These are phyloP conservation scores for Mionectes macconnelli DNA, from an alignment of 2,113 vertebrate genomes.

Conservation along the genomic window DNA sequence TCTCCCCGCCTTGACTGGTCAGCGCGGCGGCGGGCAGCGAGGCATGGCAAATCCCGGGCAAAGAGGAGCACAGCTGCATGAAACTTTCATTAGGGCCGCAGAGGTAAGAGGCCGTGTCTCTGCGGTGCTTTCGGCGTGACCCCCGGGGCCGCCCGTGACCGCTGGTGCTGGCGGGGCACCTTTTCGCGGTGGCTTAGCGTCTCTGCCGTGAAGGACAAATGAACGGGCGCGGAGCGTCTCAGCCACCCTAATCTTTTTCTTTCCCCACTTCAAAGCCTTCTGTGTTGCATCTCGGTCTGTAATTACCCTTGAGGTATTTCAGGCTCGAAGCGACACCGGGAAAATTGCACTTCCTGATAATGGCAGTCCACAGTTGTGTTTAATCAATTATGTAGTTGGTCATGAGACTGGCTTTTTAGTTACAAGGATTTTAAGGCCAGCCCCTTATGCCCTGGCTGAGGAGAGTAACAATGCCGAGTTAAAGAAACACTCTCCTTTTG, in stretches of 20 bases:
- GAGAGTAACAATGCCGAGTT: slow-evolving; percentile 48
- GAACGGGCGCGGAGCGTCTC: slow-evolving; percentile 62
- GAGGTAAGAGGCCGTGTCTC: slow-evolving; percentile 41
- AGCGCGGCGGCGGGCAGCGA: slow-evolving; percentile 29
- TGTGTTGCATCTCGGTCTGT: slow-evolving; percentile 66
- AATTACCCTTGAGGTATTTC: slow-evolving; percentile 82
- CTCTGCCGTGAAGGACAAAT: slow-evolving; percentile 71
- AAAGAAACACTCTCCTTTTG: slow-evolving; percentile 68
- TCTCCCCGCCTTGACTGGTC: slow-evolving; percentile 50
- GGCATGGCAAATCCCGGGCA: slow-evolving; percentile 63
- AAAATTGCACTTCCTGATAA: slow-evolving; percentile 76
- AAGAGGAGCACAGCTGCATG: slow-evolving; percentile 66
- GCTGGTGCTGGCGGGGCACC: not conserved
- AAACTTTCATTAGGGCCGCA: slow-evolving; percentile 68
- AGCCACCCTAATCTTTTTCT: slow-evolving; percentile 73
- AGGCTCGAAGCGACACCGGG: slow-evolving; percentile 71
- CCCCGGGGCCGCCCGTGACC: slow-evolving; percentile 66
- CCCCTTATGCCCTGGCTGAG: slow-evolving; percentile 42
- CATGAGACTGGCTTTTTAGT: slow-evolving; percentile 74
- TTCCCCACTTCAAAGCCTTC: slow-evolving; percentile 78
- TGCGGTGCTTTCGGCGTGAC: slow-evolving; percentile 59
- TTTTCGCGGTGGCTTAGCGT: slow-evolving; percentile 29
- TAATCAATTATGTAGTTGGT: slow-evolving; percentile 80
- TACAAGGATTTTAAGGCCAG: slow-evolving; percentile 61
- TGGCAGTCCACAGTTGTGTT: slow-evolving; percentile 76